Base-by-base conservation (phyloP, 2,888 invertebrate genomes). In the Xylota sylvarum region DNA sequence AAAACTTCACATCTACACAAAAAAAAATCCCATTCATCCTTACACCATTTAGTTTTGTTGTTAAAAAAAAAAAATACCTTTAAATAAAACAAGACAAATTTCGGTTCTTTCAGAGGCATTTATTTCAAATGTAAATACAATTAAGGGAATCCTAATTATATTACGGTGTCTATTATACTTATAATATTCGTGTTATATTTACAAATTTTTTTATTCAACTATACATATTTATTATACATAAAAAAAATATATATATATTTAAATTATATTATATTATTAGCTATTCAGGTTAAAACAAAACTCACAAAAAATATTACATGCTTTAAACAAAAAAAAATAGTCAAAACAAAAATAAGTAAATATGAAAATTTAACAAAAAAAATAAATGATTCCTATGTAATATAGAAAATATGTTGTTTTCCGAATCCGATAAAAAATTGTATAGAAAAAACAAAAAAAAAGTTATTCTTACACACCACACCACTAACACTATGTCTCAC, bases 81-180 rank as follows among this genome's bases (percentile, higher is more conserved):
- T 43, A 43, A 5, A 23, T 50, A 17, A 6, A 1, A 19, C 10
- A 23, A 56, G 17, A 56, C 4, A 43, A 7, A 64, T 43, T 65
- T 46, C 56, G 46, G 37, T 62, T 62, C 10, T 40, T 40, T 62
- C 19, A 58, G 46, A 48, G 30, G 30, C 7, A 43, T 43, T 74
- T 55, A 50, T 55, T 74, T 67, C 23, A 30, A 43, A 76, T 78
- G 83, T 84, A 62, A 79, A 79, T 79, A 79, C n/a, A 69, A 69
- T 40, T 69, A 40, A 69, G 62, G 12, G 56, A 40, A 19, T 73
- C 37, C 60, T 73, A 46, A 56, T 27, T 69, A 69, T 30, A 74
- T 52, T 46, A 69, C 56, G 43, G 55, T 69, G 55, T 69, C 62
- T 69, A 81, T 70, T 58, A 76, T 62, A 62, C 48, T 55, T 62